These are phyloP conservation scores for Apeltes quadracus DNA, from an alignment of 2,113 vertebrate species.

Conservation along the genomic window DNA sequence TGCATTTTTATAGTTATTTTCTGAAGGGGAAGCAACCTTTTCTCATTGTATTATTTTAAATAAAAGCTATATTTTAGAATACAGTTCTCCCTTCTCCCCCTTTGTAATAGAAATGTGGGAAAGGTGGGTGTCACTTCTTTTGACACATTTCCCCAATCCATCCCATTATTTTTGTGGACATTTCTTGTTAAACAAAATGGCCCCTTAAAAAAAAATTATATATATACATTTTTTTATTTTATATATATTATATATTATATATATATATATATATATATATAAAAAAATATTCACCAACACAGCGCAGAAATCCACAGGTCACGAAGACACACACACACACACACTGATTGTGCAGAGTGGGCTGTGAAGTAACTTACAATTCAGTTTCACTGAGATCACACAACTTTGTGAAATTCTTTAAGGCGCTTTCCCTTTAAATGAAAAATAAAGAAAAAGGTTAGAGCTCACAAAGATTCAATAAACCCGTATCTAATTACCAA, in stretches of 20 bases:
- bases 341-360: background rate
- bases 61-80: background rate
- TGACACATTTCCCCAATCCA: background rate
- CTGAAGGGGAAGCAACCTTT: background rate
- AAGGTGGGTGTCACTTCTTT: background rate
- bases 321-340: too few species aligned
- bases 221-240: too few species aligned
- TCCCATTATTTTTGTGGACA: background rate
- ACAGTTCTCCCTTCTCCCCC: background rate
- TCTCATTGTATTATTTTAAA: background rate
- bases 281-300: too few species aligned
- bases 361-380: constrained; percentile 80
- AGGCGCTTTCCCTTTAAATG: constrained; percentile 84
- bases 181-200: too few species aligned
- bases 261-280: too few species aligned
- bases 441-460: constrained; percentile 42
- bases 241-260: too few species aligned
- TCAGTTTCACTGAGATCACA: constrained; percentile 81
- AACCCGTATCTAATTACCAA: constrained; percentile 28
- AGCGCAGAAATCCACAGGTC: background rate
- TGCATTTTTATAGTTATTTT: background rate
- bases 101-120: background rate
- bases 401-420: constrained; percentile 85
- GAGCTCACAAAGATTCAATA: constrained; percentile 21
- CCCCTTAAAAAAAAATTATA: too few species aligned